phyloP scores from a whole-genome alignment of 2,113 vertebrate species.

The sheep (Ovis aries) region DNA sequence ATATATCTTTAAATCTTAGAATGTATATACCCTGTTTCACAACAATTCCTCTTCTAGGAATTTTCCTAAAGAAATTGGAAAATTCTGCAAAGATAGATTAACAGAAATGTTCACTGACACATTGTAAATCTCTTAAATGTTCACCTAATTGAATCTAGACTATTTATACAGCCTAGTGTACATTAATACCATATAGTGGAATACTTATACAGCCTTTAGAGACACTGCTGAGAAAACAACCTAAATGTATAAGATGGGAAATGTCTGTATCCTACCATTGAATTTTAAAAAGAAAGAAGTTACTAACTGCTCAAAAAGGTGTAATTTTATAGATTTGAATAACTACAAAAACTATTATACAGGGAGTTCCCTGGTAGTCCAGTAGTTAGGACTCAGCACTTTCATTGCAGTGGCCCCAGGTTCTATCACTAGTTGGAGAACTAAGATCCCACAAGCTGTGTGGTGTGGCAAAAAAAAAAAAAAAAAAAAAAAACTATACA shows the following conservation, averaged over 20 bases:
- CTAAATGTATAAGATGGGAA: not conserved
- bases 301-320: not conserved
- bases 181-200: not conserved
- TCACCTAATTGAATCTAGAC: not conserved
- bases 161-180: not conserved
- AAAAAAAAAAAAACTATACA: not conserved
- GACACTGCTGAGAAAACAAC: not conserved
- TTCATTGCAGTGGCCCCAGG: not conserved
- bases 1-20: not conserved
- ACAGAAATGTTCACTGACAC: not conserved
- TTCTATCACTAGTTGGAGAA: not conserved
- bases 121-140: not conserved
- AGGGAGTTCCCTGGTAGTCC: not conserved
- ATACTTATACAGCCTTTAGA: not conserved
- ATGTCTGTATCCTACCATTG: not conserved
- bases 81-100: not conserved
- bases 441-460: not conserved
- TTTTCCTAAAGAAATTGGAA: slow-evolving; percentile 12
- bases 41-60: slow-evolving; percentile 5
- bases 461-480: not conserved
- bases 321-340: not conserved
- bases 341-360: not conserved
- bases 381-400: not conserved
- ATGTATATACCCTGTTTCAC: not conserved
- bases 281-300: not conserved